Evolutionary conservation across 2,113 vertebrate genomes (phyloP).

Genomic region (Neodon shergylaensis): DNA sequence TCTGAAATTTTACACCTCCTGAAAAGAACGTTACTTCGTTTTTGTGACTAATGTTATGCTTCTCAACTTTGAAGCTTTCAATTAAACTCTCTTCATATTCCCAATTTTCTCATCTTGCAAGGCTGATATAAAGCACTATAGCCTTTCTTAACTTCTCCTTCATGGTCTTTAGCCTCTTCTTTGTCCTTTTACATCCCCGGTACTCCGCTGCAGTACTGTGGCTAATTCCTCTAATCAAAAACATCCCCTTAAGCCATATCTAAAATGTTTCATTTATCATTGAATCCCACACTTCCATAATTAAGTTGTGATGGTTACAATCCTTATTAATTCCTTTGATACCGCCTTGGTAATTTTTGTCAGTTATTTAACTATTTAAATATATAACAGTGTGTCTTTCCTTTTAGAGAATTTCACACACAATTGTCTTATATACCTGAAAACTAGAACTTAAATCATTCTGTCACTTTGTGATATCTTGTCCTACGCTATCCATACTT

Average conservation of each 20-base stretch:
- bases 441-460: background rate
- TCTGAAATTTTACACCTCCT: background rate
- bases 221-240: background rate
- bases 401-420: background rate
- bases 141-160: background rate
- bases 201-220: background rate
- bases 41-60: background rate
- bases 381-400: background rate
- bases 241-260: background rate
- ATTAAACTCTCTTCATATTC: background rate
- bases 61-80: background rate
- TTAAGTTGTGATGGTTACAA: background rate
- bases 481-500: background rate
- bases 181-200: background rate
- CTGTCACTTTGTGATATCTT: background rate
- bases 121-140: background rate
- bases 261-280: background rate
- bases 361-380: background rate
- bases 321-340: slow-evolving; percentile 7
- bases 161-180: background rate
- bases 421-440: background rate
- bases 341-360: background rate
- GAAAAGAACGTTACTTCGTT: background rate
- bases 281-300: background rate
- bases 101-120: background rate